phyloP scores from a whole-genome alignment of 2,797 vertebrate genomes.

The Notamacropus eugenii region DNA sequence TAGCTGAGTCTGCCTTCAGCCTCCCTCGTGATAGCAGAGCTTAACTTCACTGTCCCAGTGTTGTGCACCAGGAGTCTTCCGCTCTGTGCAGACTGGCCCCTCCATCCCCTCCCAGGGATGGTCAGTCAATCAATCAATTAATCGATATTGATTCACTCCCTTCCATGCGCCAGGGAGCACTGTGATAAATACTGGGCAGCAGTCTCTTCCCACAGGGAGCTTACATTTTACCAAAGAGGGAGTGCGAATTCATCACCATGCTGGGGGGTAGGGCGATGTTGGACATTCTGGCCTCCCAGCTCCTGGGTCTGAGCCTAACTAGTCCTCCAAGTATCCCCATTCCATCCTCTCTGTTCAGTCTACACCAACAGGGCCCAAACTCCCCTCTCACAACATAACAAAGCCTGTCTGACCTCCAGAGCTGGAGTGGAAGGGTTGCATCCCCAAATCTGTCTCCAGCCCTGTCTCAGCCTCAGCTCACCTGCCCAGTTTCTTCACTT shows the following conservation, averaged over 20 bases:
- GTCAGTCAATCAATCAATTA: too few relatives aligned
- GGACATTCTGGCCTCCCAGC: background rate
- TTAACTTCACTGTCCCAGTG: background rate
- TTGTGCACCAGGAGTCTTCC: too few relatives aligned
- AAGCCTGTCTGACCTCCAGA: background rate
- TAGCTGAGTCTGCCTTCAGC: background rate
- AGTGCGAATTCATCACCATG: background rate
- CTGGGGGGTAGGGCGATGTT: background rate
- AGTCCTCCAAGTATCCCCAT: background rate
- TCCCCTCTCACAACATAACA: background rate
- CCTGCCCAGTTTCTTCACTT: background rate
- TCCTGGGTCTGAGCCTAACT: background rate
- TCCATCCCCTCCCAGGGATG: too few relatives aligned
- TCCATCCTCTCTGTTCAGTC: background rate
- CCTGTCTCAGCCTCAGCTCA: background rate
- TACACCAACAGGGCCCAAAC: background rate
- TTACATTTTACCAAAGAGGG: background rate
- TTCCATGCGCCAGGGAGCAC: too few relatives aligned
- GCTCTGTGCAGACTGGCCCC: too few relatives aligned
- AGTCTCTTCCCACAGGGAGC: background rate
- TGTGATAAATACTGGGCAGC: background rate
- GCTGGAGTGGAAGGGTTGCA: background rate
- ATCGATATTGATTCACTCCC: too few relatives aligned
- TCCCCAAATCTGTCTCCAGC: background rate
- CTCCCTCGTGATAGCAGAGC: background rate